Evolutionary conservation across 2,113 vertebrate species (phyloP).

Genomic region (Hemicordylus capensis): DNA sequence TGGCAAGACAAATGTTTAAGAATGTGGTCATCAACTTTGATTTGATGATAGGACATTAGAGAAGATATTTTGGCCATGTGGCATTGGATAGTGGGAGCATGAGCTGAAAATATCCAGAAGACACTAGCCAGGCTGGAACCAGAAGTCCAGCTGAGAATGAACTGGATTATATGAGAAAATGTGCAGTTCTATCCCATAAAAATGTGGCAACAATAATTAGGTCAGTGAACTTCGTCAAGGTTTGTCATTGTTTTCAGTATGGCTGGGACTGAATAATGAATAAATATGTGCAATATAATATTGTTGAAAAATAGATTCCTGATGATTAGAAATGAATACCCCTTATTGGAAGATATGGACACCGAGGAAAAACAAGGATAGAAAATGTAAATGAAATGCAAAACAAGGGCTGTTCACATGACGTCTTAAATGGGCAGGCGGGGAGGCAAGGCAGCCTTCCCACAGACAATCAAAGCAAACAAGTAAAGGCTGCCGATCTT

Average conservation of each 20-base stretch:
- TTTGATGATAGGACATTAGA: not conserved
- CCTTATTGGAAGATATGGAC: not conserved
- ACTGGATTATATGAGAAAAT: not conserved
- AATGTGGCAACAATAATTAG: not conserved
- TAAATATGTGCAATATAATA: not conserved
- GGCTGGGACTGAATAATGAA: not conserved
- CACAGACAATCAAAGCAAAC: no score
- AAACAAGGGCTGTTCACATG: no score
- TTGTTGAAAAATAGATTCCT: conserved; percentile 18
- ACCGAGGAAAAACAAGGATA: not conserved
- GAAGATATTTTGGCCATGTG: not conserved
- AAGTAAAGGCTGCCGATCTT: no score
- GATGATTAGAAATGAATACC: not conserved
- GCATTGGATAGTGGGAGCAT: not conserved
- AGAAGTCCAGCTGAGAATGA: not conserved
- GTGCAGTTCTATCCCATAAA: no score
- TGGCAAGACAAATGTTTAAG: no score
- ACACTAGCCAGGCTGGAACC: no score
- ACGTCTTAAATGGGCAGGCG: no score
- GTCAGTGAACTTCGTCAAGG: not conserved
- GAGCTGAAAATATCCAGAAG: not conserved
- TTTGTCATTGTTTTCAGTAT: not conserved
- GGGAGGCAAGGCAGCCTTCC: no score
- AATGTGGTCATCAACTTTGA: not conserved
- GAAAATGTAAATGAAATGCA: not conserved